phyloP scores from a whole-genome alignment of 2,888 invertebrate species.

The Campoletis raptor region DNA sequence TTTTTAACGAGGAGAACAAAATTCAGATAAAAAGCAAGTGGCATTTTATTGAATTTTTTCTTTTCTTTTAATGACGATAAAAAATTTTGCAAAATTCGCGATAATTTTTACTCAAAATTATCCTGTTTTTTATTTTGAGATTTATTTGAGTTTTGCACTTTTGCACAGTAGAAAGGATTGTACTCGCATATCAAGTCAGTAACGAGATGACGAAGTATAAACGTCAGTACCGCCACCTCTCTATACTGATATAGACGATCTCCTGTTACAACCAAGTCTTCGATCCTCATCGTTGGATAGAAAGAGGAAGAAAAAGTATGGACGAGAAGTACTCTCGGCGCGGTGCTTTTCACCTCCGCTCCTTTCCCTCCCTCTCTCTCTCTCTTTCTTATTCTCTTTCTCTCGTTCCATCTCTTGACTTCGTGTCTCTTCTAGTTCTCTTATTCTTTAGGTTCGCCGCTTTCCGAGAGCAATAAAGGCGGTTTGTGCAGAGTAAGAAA shows the following conservation, averaged over 20 bases:
- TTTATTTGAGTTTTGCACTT: background rate
- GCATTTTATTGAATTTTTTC: background rate
- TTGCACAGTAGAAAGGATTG: background rate
- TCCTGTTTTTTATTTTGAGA: background rate
- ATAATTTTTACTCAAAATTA: background rate
- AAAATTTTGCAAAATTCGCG: background rate
- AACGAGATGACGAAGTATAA: constrained; percentile 58
- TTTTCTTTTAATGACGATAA: too few relatives aligned
- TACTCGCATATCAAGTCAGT: constrained; percentile 12
- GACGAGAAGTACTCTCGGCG: constrained; percentile 24
- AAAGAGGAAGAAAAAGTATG: background rate
- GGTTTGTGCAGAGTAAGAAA: constrained; percentile 66
- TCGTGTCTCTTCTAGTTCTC: background rate
- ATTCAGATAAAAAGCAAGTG: background rate
- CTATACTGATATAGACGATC: constrained; percentile 34
- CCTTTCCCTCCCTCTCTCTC: constrained; percentile 30
- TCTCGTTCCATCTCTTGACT: background rate
- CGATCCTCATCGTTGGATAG: constrained; percentile 23
- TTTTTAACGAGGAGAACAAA: background rate
- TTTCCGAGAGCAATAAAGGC: constrained; percentile 50
- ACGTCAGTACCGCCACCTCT: constrained; percentile 26
- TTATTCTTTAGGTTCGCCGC: constrained; percentile 28
- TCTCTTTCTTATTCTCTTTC: background rate
- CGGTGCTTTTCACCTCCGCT: constrained; percentile 49
- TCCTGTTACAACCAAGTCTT: constrained; percentile 39